A percentile compares a stretch with the other conserved stretches of the same genome.
phyloP scores from a whole-genome alignment of 35 echinoderm and acorn worm genomes.

The Lytechinus variegatus region DNA sequence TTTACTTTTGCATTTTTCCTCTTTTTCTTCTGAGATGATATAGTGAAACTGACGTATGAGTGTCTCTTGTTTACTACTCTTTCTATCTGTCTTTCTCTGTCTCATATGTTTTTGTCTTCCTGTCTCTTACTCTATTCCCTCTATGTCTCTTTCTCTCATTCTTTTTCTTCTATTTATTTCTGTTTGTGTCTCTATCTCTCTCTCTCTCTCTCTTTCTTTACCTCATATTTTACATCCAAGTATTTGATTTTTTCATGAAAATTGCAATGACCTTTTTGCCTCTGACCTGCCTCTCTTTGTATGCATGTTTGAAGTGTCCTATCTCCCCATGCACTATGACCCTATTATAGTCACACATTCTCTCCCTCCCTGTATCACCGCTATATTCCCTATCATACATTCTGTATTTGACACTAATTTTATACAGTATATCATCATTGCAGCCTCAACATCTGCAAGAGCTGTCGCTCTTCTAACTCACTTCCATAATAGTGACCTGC shows the following conservation, averaged over 20 bases:
- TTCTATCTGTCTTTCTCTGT: too few relatives aligned
- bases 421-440: too few relatives aligned
- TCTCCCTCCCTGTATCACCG: not conserved
- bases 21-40: not conserved
- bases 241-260: not conserved
- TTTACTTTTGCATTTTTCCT: not conserved
- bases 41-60: not conserved
- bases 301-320: not conserved
- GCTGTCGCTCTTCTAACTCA: too few relatives aligned
- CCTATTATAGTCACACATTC: not conserved
- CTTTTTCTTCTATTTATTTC: not conserved
- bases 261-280: not conserved
- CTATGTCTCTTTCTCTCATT: not conserved
- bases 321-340: not conserved
- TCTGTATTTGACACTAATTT: too few relatives aligned
- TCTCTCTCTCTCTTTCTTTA: not conserved
- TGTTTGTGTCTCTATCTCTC: not conserved
- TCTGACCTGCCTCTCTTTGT: slow-evolving; percentile 33
- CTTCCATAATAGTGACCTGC: too few relatives aligned
- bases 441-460: too few relatives aligned
- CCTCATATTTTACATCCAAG: not conserved
- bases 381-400: not conserved
- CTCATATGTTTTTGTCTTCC: not conserved
- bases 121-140: not conserved
- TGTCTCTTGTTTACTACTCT: too few relatives aligned